These are phyloP conservation scores for Chaunax sp. DNA, from an alignment of 2,797 vertebrate species.

Conservation along the genomic window DNA sequence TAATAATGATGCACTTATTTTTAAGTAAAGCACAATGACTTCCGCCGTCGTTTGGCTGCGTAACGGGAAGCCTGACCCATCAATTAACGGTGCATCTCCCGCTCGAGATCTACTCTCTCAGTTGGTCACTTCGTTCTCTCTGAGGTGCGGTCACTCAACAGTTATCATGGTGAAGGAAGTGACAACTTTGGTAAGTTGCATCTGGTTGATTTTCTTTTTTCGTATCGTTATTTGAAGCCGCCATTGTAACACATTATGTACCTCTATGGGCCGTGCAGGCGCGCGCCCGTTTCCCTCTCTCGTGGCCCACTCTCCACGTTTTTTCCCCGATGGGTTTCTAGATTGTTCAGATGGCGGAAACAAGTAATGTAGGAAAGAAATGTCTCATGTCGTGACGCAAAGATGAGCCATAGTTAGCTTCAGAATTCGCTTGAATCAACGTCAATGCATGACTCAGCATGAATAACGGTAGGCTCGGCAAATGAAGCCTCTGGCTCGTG, in stretches of 20 bases:
- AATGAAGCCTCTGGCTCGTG: too few species aligned
- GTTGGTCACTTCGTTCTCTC: fast-evolving
- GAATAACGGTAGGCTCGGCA: too few species aligned
- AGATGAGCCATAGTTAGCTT: background rate
- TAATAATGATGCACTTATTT: background rate
- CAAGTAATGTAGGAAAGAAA: too few species aligned
- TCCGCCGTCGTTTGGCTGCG: background rate
- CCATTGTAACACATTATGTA: background rate
- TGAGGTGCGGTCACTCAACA: fast-evolving
- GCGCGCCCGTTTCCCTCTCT: background rate
- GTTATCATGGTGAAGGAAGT: slow-evolving; percentile 39
- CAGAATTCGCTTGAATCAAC: background rate
- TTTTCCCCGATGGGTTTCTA: too few species aligned
- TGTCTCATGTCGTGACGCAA: too few species aligned
- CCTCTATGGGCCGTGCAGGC: too few species aligned
- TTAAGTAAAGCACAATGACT: background rate
- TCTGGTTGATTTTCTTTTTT: background rate
- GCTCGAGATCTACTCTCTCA: fast-evolving
- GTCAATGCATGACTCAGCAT: background rate
- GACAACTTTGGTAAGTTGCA: slow-evolving; percentile 41
- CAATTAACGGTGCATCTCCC: background rate
- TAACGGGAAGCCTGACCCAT: fast-evolving
- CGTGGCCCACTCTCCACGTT: too few species aligned
- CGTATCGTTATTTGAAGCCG: background rate
- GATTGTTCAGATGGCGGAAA: too few species aligned